Evolutionary conservation across 2,113 vertebrate species (phyloP), one percentile per base, ranked within the genome.

Genomic region (Synodontis membranacea): DNA sequence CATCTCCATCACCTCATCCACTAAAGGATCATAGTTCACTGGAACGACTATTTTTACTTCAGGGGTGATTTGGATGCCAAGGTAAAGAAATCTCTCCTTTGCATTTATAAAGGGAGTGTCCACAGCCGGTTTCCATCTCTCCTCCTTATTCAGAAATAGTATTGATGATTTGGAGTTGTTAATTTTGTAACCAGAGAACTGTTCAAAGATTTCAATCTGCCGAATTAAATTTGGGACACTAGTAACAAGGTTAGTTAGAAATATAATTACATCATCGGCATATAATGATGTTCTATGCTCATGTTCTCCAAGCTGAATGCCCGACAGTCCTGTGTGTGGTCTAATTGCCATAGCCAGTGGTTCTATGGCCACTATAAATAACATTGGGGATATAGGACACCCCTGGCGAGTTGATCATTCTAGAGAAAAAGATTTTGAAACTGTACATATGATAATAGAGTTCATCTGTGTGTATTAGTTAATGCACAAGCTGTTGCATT

Each of bases 251-350:
- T 17, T 17, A 54, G 19, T 19, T 19, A 56, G 21, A 46, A 46
- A 46, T 9, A 56, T 5, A 5, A 56, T 56, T 21, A 23, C 19
- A 4, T 56, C 48, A 46, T 84, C 66, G 37, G 85, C 85, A 82
- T 82, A 82, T 74, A 46, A 14, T 6, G 85, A 50, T 70, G 82
- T 64, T n/a, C 42, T 39, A 44, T 81, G 62, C 39, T 82, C 50
- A 28, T 82, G 52, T 46, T 21, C 48, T 19, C 52, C 80, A n/a
- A n/a, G n/a, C n/a, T n/a, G 19, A 75, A 74, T 74, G 19, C 68
- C 80, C 6, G 0, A 4, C 0, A 87, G 44, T 5, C 9, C 11
- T 2, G 48, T 50, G 4, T 86, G 62, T 58, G 37, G 15, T 60
- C 79, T 58, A 31, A 68, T 34, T 48, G 46, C 76, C 52, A 82